Evolutionary conservation across 2,888 invertebrate genomes (phyloP), one percentile per base, ranked within the genome.

Genomic region (Spicauda simplicius): DNA sequence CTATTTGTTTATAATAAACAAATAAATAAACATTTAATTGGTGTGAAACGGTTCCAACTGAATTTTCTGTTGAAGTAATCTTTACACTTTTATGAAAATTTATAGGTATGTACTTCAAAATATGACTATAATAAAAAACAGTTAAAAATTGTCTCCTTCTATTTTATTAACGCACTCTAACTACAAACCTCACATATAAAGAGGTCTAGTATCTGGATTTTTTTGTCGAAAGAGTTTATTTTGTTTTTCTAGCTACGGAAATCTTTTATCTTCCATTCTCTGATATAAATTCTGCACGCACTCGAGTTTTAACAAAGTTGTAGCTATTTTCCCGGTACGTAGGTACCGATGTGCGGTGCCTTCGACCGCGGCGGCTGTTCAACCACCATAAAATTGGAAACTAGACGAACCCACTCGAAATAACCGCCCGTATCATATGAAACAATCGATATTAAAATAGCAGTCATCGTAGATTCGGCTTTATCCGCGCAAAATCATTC

Each of bases 361-460:
- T 78, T 74, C 76, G 72, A 74, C 76, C 75, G 73, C 75, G 74
- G 76, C 76, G 78, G 82, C 79, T 90, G 89, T 83, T 77, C 88
- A 89, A 86, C 91, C 91, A 91, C 90, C 88, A 91, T 91, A 86
- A 91, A 92, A 91, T 92, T 91, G 90, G 88, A 90, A 84, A 87
- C 90, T 85, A 86, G 84, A 80, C 75, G 78, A 75, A 76, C 76
- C 75, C 80, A 79, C 71, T 79, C 81, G 78, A 84, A 87, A 86
- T 83, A 81, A 86, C 84, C 82, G 81, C 71, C 73, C 72, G 71
- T 76, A 79, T 83, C 79, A 77, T 80, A 80, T 77, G 79, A 80
- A 80, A 82, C 79, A 80, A 78, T 74, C 65, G 65, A 66, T 66
- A 66, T 59, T 55, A 60, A 66, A 66, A 66, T 48, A 48, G 45